A percentile compares a stretch with the other conserved stretches of the same genome.
Evolutionary conservation across 2,797 vertebrate genomes (phyloP).

Genomic region (Hypotaenidia okinawae): DNA sequence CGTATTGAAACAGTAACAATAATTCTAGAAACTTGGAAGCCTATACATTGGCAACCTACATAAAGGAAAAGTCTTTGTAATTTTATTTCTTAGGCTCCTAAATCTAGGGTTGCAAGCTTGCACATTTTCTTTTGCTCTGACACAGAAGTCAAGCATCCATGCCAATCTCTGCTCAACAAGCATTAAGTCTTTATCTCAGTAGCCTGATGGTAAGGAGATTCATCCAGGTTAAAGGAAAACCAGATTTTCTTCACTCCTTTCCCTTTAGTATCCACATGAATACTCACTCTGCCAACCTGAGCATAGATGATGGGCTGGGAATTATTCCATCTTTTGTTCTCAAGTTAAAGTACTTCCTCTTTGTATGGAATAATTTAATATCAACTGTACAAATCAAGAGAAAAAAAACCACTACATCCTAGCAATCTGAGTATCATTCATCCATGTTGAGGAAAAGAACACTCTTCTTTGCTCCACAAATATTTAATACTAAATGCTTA

Average conservation of each 20-base stretch:
- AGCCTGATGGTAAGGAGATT: background rate
- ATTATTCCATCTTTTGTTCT: background rate
- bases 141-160: background rate
- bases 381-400: background rate
- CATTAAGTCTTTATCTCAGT: background rate
- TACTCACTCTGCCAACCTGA: background rate
- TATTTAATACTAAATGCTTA: background rate
- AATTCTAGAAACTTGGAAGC: background rate
- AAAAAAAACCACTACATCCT: background rate
- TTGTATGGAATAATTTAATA: background rate
- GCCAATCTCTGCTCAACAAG: background rate
- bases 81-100: background rate
- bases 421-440: background rate
- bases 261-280: background rate
- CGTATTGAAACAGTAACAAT: background rate
- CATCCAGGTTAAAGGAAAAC: background rate
- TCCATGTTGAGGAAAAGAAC: background rate
- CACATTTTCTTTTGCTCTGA: background rate
- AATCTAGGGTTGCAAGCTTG: background rate
- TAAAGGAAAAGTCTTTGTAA: background rate
- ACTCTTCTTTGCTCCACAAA: background rate
- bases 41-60: background rate
- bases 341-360: background rate
- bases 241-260: background rate
- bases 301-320: background rate